Evolutionary conservation across 2,888 invertebrate species (phyloP).

Genomic region (Spisula solida): DNA sequence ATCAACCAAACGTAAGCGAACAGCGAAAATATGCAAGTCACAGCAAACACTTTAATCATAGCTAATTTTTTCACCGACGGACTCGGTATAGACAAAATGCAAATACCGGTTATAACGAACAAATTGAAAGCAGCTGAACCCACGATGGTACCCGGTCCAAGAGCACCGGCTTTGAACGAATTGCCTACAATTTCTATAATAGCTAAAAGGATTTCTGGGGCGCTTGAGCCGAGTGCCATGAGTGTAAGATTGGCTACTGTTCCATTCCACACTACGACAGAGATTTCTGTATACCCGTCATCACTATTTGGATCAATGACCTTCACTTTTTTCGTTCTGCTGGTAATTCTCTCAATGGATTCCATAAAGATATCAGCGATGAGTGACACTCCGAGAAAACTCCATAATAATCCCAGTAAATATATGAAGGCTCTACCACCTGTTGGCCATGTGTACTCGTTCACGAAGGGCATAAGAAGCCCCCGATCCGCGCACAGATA

Average conservation of each 20-base stretch:
- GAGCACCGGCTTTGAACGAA: slow-evolving; percentile 87
- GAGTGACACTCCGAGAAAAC: slow-evolving; percentile 90
- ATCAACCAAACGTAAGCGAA: slow-evolving; percentile 90
- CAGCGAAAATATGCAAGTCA: slow-evolving; percentile 87
- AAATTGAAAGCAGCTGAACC: slow-evolving; percentile 90
- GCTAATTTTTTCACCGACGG: slow-evolving; percentile 87
- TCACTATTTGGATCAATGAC: slow-evolving; percentile 77
- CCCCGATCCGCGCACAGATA: slow-evolving; percentile 85
- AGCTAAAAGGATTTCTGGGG: slow-evolving; percentile 89
- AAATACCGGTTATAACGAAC: slow-evolving; percentile 89
- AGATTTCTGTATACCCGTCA: slow-evolving; percentile 87
- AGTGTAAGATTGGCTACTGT: slow-evolving; percentile 89
- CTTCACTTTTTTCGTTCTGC: slow-evolving; percentile 88
- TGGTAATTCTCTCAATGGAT: slow-evolving; percentile 89
- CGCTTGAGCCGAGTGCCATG: slow-evolving; percentile 89
- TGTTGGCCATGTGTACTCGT: slow-evolving; percentile 88
- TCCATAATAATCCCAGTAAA: slow-evolving; percentile 89
- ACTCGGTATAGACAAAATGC: slow-evolving; percentile 88
- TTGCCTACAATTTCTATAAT: slow-evolving; percentile 89
- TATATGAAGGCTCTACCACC: slow-evolving; percentile 88
- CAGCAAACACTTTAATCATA: slow-evolving; percentile 88
- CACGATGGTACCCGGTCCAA: slow-evolving; percentile 90
- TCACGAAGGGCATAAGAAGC: slow-evolving; percentile 88
- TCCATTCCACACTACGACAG: slow-evolving; percentile 89
- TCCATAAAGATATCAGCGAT: slow-evolving; percentile 90